Conservation (phyloP, 2,797 vertebrate genomes). For the Clarias laeviceps region DNA sequence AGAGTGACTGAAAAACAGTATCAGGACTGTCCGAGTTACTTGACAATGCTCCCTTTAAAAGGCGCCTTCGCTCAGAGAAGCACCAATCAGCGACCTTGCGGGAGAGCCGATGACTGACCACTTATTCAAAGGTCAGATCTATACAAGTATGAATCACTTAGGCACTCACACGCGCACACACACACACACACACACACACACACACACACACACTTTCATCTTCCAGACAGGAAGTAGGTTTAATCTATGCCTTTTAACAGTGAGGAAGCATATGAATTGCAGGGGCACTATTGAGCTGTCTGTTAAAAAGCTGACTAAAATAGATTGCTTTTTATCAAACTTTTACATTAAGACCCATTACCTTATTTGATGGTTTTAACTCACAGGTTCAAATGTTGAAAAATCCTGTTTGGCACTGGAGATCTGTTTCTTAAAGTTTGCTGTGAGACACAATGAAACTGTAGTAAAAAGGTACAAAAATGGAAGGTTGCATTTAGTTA, state of each 20-base stretch:
- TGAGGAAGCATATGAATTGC: constrained; percentile 20
- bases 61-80: neutral
- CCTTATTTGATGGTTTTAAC: neutral
- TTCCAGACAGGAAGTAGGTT: constrained; percentile 25
- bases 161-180: neutral
- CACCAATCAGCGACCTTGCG: constrained; percentile 29
- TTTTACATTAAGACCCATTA: neutral
- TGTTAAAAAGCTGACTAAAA: constrained; percentile 36
- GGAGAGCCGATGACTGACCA: constrained; percentile 45
- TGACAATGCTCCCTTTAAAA: constrained; percentile 39
- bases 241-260: constrained; percentile 36
- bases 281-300: constrained; percentile 33
- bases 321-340: constrained; percentile 24
- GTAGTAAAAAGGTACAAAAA: neutral
- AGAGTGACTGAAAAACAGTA: neutral
- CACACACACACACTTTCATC: constrained; percentile 34
- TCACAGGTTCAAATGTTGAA: neutral
- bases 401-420: neutral
- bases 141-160: constrained; percentile 45
- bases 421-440: neutral
- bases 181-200: neutral
- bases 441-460: neutral
- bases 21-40: neutral
- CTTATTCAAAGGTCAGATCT: constrained; percentile 52
- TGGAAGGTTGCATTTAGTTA: neutral